These are phyloP conservation scores for Micrasema minimum DNA, from an alignment of 1,140 invertebrate species.

Conservation along the genomic window DNA sequence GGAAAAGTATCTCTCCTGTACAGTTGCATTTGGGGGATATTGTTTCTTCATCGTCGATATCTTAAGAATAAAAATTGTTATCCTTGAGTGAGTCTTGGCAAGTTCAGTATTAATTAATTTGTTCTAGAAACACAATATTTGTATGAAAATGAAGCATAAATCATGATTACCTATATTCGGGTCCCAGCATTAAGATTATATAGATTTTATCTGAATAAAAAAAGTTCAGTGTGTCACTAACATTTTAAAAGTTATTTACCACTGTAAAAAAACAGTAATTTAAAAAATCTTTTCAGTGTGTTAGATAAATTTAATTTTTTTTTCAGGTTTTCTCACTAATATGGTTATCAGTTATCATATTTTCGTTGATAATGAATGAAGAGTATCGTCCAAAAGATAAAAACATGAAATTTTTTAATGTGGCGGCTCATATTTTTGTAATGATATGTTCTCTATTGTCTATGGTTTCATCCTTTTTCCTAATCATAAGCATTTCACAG, in stretches of 20 bases:
- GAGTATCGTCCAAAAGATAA: neutral
- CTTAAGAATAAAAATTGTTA: no score
- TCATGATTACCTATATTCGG: no score
- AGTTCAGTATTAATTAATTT: no score
- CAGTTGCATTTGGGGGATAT: no score
- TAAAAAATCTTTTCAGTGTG: neutral
- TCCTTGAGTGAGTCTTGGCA: no score
- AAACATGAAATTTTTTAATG: neutral
- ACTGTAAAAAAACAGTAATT: neutral
- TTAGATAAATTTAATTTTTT: neutral
- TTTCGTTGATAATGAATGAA: conserved; percentile 1
- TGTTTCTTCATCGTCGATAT: no score
- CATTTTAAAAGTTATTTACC: neutral
- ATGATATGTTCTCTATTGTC: neutral
- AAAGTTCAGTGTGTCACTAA: neutral
- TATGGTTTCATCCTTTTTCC: neutral
- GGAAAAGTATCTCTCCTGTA: no score
- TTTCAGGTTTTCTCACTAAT: conserved; percentile 18
- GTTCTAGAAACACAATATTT: no score
- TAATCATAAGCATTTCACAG: neutral
- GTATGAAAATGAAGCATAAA: neutral
- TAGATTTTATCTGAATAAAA: neutral
- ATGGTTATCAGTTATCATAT: conserved; percentile 4
- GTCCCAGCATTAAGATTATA: no score
- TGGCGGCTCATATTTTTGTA: neutral